Conservation (phyloP, 2,888 invertebrate genomes). For the Clitarchus hookeri region DNA sequence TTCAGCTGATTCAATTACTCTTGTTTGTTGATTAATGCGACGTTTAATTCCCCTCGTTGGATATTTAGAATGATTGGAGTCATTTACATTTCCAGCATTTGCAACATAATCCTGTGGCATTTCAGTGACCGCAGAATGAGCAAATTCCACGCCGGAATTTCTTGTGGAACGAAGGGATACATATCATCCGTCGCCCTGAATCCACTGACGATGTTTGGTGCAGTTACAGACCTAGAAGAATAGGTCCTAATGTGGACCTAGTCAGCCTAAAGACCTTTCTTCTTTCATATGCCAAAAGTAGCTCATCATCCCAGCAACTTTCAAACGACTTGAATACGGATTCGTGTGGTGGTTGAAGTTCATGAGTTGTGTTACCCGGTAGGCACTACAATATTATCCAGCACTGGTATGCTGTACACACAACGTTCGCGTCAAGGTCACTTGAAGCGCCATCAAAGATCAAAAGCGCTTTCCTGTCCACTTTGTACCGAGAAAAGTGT, state of each 20-base stretch:
- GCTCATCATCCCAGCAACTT: too few species aligned
- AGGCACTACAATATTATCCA: not conserved
- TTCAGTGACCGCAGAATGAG: not conserved
- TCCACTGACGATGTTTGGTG: not conserved
- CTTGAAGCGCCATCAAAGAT: conserved; percentile 1
- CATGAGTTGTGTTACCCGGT: not conserved
- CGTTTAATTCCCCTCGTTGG: too few species aligned
- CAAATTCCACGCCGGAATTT: not conserved
- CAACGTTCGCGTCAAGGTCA: not conserved
- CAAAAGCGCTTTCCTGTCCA: too few species aligned
- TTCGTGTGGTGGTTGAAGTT: not conserved
- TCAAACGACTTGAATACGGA: not conserved
- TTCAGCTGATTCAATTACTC: too few species aligned
- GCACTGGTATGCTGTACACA: not conserved
- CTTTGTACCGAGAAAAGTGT: not conserved
- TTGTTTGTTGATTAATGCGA: too few species aligned
- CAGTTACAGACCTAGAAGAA: not conserved
- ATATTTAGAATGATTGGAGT: too few species aligned
- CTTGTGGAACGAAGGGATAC: not conserved
- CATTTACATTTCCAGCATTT: too few species aligned
- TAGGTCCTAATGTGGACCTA: not conserved
- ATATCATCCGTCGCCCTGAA: not conserved
- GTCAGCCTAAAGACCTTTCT: not conserved
- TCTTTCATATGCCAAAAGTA: too few species aligned
- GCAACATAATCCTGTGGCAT: too few species aligned